Conservation (phyloP, 1,140 invertebrate genomes). For the Caenorhabditis brenneri region DNA sequence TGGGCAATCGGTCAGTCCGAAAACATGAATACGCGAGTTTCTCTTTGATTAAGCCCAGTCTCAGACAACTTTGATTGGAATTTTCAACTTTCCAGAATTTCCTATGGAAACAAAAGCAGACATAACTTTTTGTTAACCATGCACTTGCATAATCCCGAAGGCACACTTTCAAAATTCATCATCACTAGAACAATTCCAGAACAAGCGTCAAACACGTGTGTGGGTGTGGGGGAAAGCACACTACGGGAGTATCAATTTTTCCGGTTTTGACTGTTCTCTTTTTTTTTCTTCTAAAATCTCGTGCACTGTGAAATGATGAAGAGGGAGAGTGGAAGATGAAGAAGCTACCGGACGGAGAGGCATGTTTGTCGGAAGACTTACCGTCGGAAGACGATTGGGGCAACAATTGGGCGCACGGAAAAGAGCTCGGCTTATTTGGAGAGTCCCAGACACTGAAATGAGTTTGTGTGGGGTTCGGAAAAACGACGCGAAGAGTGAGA, state of each 20-base stretch:
- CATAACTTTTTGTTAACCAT: too few species aligned
- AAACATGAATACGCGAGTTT: too few species aligned
- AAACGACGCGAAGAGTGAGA: conserved; percentile 37
- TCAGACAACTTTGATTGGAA: too few species aligned
- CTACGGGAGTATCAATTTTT: conserved; percentile 16
- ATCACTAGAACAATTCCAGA: background rate
- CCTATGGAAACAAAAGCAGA: too few species aligned
- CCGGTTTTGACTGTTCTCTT: conserved; percentile 2
- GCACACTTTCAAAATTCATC: too few species aligned
- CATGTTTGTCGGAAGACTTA: conserved; percentile 40
- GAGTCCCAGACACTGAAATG: conserved; percentile 29
- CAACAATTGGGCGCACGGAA: conserved; percentile 21
- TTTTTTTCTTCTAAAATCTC: background rate
- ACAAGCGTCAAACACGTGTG: background rate
- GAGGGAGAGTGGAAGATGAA: background rate
- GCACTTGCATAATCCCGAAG: too few species aligned
- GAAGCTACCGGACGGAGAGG: conserved; percentile 26
- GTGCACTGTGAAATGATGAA: conserved; percentile 41
- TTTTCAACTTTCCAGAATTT: too few species aligned
- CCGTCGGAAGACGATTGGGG: conserved; percentile 21
- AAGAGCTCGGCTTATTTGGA: conserved; percentile 15
- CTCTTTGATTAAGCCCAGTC: too few species aligned
- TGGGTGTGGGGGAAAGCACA: background rate
- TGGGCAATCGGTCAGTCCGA: too few species aligned
- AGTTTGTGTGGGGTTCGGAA: conserved; percentile 34